phyloP scores from a whole-genome alignment of 2,113 vertebrate genomes.

The Neodontobutis hainanensis region DNA sequence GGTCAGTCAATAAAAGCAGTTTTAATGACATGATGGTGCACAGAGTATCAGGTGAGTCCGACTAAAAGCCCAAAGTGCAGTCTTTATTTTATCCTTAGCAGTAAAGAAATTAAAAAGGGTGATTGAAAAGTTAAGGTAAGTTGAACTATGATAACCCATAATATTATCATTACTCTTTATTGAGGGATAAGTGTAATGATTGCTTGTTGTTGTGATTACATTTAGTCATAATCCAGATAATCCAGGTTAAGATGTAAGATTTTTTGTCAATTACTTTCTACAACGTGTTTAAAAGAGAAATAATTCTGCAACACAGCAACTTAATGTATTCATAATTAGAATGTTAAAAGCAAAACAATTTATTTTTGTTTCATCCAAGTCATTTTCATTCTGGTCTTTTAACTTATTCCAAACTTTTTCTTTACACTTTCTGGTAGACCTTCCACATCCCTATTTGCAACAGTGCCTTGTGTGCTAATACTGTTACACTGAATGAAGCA shows the following conservation, averaged over 20 bases:
- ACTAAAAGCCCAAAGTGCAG: conserved; percentile 47
- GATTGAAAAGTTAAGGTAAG: background rate
- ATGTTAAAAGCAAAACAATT: too few species aligned
- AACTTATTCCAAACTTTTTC: conserved; percentile 4
- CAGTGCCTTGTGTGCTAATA: conserved; percentile 4
- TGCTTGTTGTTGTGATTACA: conserved; percentile 2
- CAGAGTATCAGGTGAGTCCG: background rate
- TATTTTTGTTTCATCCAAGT: background rate
- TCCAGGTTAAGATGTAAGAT: conserved; percentile 2
- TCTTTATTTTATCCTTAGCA: conserved; percentile 17
- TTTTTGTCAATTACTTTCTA: background rate
- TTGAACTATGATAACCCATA: background rate
- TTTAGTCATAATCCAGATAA: background rate
- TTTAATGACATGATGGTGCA: background rate
- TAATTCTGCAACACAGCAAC: too few species aligned
- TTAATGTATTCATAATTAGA: too few species aligned
- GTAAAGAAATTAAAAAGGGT: conserved; percentile 28
- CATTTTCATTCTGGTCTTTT: conserved; percentile 2
- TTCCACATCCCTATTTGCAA: background rate
- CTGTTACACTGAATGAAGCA: conserved; percentile 8
- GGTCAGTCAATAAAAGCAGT: background rate
- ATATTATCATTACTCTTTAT: conserved; percentile 7
- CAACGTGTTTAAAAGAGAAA: background rate
- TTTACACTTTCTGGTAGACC: background rate
- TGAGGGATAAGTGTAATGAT: conserved; percentile 12